phyloP scores from a whole-genome alignment of 2,113 vertebrate genomes.

The Tiliqua scincoides region DNA sequence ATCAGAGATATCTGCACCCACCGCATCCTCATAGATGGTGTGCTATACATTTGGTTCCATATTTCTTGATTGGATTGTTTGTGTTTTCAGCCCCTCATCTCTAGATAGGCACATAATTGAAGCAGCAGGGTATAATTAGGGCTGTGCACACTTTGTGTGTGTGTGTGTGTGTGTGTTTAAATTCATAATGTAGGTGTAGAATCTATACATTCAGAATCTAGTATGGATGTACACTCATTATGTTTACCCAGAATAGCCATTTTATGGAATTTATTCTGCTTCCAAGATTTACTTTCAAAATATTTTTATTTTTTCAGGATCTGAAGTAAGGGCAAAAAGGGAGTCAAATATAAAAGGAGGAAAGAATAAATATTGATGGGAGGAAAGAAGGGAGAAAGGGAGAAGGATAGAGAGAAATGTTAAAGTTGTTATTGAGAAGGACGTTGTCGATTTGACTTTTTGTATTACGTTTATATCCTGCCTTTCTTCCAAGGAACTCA shows the following conservation, averaged over 20 bases:
- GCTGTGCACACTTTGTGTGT: background rate
- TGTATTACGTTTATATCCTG: too few species aligned
- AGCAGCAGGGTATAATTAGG: background rate
- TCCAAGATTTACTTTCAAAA: background rate
- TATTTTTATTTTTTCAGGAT: background rate
- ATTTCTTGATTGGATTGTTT: background rate
- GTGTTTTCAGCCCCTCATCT: background rate
- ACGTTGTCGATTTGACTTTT: too few species aligned
- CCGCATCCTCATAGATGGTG: background rate
- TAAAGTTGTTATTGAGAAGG: too few species aligned
- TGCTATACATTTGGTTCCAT: background rate
- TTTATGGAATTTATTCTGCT: background rate
- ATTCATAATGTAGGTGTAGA: background rate
- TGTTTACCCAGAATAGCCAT: background rate
- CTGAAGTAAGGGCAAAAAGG: background rate
- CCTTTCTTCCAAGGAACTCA: too few species aligned
- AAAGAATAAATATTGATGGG: background rate
- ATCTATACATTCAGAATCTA: background rate
- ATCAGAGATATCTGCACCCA: background rate
- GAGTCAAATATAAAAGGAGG: background rate
- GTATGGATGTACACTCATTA: background rate
- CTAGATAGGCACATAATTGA: background rate
- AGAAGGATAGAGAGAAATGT: too few species aligned
- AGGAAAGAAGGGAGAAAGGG: background rate
- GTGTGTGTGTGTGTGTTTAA: too few species aligned